Evolutionary conservation across 2,113 vertebrate genomes (phyloP), one percentile per base, ranked within the genome.

Genomic region (Ceuthmochares aereus): DNA sequence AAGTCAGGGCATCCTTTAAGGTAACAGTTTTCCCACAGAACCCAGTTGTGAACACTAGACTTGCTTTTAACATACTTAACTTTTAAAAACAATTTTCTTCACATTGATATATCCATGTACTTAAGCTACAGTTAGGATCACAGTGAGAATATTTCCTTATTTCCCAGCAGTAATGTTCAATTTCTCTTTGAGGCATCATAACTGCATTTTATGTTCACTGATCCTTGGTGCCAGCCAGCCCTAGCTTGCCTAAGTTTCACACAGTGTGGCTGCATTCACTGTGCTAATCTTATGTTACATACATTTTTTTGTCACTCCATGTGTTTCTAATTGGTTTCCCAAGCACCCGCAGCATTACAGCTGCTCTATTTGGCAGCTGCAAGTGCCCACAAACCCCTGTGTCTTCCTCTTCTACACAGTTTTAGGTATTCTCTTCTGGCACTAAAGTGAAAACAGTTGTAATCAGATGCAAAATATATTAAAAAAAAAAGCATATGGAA

Each of bases 251-350:
- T 59, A 49, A 68, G 59, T 90, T 97, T 96, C 96, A 95, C 91
- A 96, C 80, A 92, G 75, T 92, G 83, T 75, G 74, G 52, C 77
- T 95, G 74, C 85, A 95, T 88, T 89, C 87, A 73, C 85, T 90
- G 81, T 76, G 82, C 62, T 95, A 92, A 95, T 95, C 94, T 91
- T 93, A 91, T 76, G 22, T 96, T 91, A 73, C 75, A 94, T 91
- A 79, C 87, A 58, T 90, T 95, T 93, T 96, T 96, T 93, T 93
- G 93, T 96, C 93, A 87, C 95, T 90, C 95, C 94, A 87, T 91
- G 92, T 97, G 97, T 96, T 97, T 97, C 89, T 96, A 95, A 97
- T 95, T 81, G 87, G 72, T 93, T 97, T 96, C 79, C 88, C 91
- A 97, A 95, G 91, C 84, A 95, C 93, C 75, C 32, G 4, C 94